Conservation (phyloP, 2,888 invertebrate species). For the Allolobophora icterica region DNA sequence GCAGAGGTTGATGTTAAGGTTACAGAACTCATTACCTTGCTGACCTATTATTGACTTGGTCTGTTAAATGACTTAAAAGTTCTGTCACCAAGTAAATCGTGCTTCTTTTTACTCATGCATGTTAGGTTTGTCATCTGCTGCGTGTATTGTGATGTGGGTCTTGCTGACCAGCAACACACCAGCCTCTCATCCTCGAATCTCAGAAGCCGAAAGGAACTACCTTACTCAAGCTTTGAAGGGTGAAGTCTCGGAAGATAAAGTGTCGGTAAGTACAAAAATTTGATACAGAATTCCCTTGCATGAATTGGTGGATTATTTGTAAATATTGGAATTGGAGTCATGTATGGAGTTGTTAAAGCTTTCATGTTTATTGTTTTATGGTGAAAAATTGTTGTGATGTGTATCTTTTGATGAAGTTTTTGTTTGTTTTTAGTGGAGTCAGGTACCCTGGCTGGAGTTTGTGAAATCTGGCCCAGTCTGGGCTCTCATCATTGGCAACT, state of each 20-base stretch:
- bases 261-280: neutral
- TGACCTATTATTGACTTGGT: neutral
- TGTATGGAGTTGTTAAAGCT: neutral
- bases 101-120: neutral
- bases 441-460: slow-evolving; percentile 47
- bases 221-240: slow-evolving; percentile 50
- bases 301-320: neutral
- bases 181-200: slow-evolving; percentile 67
- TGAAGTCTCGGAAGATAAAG: slow-evolving; percentile 33
- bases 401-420: neutral
- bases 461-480: slow-evolving; percentile 48
- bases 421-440: slow-evolving; percentile 33
- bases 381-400: neutral
- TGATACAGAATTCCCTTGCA: neutral
- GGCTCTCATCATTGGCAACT: slow-evolving; percentile 68
- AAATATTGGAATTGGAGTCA: neutral
- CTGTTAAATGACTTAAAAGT: neutral
- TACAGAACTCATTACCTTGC: neutral
- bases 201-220: slow-evolving; percentile 60
- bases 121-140: slow-evolving; percentile 5
- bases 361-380: neutral
- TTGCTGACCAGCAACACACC: slow-evolving; percentile 69
- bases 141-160: slow-evolving; percentile 67
- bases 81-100: neutral
- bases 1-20: neutral